Evolutionary conservation across 2,888 invertebrate species (phyloP).

Genomic region (Byasa hedistus): DNA sequence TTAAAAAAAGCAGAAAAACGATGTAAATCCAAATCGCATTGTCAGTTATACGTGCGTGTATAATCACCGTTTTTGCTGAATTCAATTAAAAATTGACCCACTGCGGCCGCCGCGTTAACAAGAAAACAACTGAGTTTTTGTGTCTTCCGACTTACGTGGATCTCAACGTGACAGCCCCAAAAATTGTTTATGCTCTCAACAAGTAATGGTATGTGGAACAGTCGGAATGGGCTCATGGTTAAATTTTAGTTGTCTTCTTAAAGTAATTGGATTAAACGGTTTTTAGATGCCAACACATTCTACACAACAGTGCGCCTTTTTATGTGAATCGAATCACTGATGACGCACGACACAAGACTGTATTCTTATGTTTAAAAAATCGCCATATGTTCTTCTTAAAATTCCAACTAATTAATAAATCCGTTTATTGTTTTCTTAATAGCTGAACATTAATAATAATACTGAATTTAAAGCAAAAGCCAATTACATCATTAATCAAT

Average conservation of each 20-base stretch:
- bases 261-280: slow-evolving; percentile 43
- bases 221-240: slow-evolving; percentile 32
- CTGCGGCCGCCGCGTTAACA: slow-evolving; percentile 46
- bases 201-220: slow-evolving; percentile 30
- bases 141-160: slow-evolving; percentile 35
- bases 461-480: too few relatives aligned
- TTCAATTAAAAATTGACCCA: slow-evolving; percentile 76
- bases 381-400: too few relatives aligned
- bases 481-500: too few relatives aligned
- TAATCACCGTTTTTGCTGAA: slow-evolving; percentile 68
- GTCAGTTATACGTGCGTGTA: slow-evolving; percentile 66
- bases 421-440: too few relatives aligned
- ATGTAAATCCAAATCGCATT: slow-evolving; percentile 53
- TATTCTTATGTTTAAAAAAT: too few relatives aligned
- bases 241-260: slow-evolving; percentile 44
- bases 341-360: too few relatives aligned
- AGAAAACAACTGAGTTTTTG: slow-evolving; percentile 50
- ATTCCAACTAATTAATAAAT: too few relatives aligned
- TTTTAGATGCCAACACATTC: slow-evolving; percentile 32
- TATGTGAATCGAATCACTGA: slow-evolving; percentile 8
- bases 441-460: too few relatives aligned
- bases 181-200: slow-evolving; percentile 34
- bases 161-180: slow-evolving; percentile 42
- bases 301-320: slow-evolving; percentile 24
- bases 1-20: slow-evolving; percentile 40